These are phyloP conservation scores for Cranoglanis bouderius DNA, from an alignment of 2,113 vertebrate species.

Conservation along the genomic window DNA sequence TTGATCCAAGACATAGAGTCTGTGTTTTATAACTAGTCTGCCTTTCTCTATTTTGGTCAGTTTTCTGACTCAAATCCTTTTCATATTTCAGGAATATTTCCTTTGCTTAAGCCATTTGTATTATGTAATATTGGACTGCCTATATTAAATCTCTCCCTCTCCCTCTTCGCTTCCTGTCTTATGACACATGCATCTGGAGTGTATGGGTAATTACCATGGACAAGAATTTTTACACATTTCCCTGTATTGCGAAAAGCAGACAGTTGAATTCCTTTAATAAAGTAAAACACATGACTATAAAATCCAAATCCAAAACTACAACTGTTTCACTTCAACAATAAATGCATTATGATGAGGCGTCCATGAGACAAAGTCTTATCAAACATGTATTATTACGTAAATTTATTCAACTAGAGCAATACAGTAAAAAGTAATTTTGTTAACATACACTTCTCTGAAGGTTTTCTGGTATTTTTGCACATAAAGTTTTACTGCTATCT, in stretches of 20 bases:
- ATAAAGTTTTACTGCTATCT: neutral
- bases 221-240: constrained; percentile 1
- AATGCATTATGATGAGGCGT: neutral
- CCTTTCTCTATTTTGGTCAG: neutral
- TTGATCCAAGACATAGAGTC: neutral
- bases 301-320: neutral
- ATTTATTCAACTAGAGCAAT: neutral
- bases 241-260: neutral
- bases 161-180: neutral
- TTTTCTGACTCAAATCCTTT: neutral
- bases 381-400: neutral
- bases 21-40: constrained; percentile 1
- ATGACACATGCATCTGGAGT: neutral
- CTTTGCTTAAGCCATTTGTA: neutral
- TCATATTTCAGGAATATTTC: neutral
- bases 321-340: neutral
- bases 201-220: neutral
- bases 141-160: neutral
- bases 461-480: neutral
- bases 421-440: neutral
- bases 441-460: neutral
- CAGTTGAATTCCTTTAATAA: neutral
- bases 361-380: neutral
- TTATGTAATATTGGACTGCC: too few relatives aligned
- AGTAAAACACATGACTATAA: neutral